Conservation (phyloP, 2,888 invertebrate species). For the Pollenia griseotomentosa region DNA sequence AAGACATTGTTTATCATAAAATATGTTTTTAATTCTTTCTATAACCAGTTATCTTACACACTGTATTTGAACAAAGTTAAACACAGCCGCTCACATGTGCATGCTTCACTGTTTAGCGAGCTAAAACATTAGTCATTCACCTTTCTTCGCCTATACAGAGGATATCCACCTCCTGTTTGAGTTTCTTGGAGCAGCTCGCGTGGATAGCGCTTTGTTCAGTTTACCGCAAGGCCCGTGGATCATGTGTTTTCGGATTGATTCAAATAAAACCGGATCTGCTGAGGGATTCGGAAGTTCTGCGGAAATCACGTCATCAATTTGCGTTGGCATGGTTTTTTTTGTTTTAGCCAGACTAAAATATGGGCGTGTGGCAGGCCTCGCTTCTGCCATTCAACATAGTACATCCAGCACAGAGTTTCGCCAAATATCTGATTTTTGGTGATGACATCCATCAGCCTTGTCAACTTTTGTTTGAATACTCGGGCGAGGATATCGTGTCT, state of each 20-base stretch:
- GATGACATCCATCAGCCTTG: constrained; percentile 35
- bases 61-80: too few species aligned
- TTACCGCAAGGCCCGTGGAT: constrained; percentile 37
- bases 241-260: background rate
- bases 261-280: too few species aligned
- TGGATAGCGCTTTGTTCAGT: constrained; percentile 59
- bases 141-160: constrained; percentile 64
- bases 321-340: constrained; percentile 3
- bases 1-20: too few species aligned
- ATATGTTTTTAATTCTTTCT: too few species aligned
- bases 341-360: constrained; percentile 34
- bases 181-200: too few species aligned
- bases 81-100: too few species aligned
- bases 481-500: too few species aligned
- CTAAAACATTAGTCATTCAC: too few species aligned
- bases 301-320: constrained; percentile 40
- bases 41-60: too few species aligned
- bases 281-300: background rate
- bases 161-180: too few species aligned
- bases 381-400: background rate
- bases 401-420: constrained; percentile 30
- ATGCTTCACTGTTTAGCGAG: too few species aligned
- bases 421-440: constrained; percentile 44
- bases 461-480: constrained; percentile 49
- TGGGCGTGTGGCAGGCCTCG: constrained; percentile 44